Conservation (phyloP, 2,797 vertebrate genomes). For the Anabacerthia variegaticeps region DNA sequence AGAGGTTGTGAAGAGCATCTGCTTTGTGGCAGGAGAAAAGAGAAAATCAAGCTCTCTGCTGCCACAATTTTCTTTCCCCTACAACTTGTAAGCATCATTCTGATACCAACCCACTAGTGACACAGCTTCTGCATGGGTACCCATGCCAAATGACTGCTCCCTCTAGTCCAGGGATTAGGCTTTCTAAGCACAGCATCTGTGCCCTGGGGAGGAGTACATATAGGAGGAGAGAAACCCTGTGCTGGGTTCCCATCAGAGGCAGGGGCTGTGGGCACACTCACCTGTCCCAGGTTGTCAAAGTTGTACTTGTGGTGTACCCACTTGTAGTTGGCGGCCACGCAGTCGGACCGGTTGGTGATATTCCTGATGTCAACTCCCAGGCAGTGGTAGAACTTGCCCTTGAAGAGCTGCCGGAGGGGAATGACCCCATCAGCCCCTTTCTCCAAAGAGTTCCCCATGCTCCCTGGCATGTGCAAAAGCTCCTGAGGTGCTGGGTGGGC, state of each 20-base stretch:
- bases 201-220: not conserved
- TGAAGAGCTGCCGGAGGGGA: conserved; percentile 86
- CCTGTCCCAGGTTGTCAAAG: conserved; percentile 98
- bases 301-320: conserved; percentile 99
- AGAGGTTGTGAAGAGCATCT: not conserved
- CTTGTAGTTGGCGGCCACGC: conserved; percentile 91
- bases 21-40: not conserved
- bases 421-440: conserved; percentile 6
- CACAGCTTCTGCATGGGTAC: not conserved
- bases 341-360: conserved; percentile 96
- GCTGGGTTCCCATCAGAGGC: not conserved
- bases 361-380: conserved; percentile 91
- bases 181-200: not conserved
- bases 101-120: not conserved
- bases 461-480: not conserved
- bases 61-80: not conserved
- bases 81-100: not conserved
- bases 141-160: not conserved
- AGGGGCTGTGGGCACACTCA: conserved; percentile 45
- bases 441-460: not conserved
- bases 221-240: not conserved
- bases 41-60: conserved; percentile 27
- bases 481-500: not conserved
- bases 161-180: not conserved
- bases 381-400: conserved; percentile 98